A percentile compares a stretch with the other conserved stretches of the same genome.
Conservation (phyloP, 2,797 vertebrate genomes). For the Chaetophractus vellerosus region DNA sequence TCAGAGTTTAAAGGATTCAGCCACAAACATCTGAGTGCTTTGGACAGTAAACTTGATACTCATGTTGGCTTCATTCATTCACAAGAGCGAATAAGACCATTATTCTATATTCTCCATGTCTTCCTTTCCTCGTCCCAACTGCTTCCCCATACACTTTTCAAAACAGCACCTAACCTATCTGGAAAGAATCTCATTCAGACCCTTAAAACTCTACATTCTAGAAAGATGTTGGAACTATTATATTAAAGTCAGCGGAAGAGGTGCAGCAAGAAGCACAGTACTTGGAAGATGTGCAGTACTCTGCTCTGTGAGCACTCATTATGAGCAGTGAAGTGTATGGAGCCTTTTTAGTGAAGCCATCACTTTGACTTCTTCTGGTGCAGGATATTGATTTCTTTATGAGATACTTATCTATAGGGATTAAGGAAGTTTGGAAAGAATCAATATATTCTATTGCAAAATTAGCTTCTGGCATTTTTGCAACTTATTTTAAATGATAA, state of each 20-base stretch:
- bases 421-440: constrained; percentile 55
- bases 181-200: background rate
- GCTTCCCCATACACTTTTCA: background rate
- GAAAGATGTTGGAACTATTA: background rate
- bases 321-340: background rate
- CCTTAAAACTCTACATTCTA: background rate
- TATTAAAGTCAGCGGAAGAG: background rate
- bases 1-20: background rate
- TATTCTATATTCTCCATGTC: background rate
- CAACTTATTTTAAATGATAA: constrained; percentile 19
- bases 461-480: constrained; percentile 23
- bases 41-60: background rate
- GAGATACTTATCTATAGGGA: constrained; percentile 44
- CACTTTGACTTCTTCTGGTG: constrained; percentile 30
- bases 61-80: background rate
- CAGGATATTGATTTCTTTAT: constrained; percentile 60
- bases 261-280: background rate
- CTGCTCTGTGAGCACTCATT: background rate
- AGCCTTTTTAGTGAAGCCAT: background rate
- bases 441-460: constrained; percentile 44
- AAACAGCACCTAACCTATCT: background rate
- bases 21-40: background rate
- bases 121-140: background rate
- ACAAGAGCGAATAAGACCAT: background rate
- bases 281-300: background rate